These are phyloP conservation scores for Leptinotarsa lineolata DNA, from an alignment of 1,140 invertebrate genomes.

Conservation along the genomic window DNA sequence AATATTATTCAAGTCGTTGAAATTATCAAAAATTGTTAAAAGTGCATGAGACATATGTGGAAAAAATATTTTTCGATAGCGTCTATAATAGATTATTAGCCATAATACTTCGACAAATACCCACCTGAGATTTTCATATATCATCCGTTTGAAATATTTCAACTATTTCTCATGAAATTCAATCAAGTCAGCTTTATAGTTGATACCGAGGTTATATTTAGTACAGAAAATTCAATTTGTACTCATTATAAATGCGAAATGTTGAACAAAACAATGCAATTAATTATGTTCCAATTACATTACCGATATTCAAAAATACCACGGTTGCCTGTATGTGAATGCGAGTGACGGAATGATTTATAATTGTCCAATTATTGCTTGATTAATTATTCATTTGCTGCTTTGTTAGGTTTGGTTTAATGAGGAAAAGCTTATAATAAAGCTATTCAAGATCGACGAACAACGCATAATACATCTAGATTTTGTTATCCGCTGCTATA, in stretches of 20 bases:
- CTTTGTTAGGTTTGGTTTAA: neutral
- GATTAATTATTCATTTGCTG: neutral
- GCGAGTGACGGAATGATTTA: conserved; percentile 1
- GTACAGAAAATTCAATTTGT: conserved; percentile 8
- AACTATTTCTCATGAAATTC: neutral
- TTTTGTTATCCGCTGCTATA: neutral
- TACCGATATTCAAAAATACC: conserved; percentile 16
- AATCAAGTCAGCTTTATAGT: neutral
- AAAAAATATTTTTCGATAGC: too few species aligned
- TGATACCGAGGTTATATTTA: neutral
- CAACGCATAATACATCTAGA: neutral
- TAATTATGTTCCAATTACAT: conserved; percentile 24
- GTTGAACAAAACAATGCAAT: conserved; percentile 17
- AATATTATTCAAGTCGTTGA: too few species aligned
- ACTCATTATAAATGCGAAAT: conserved; percentile 17
- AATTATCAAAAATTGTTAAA: too few species aligned
- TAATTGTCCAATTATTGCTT: neutral
- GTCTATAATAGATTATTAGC: too few species aligned
- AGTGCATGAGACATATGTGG: too few species aligned
- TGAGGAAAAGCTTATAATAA: neutral
- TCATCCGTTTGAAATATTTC: neutral
- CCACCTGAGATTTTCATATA: too few species aligned
- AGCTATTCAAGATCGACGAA: neutral
- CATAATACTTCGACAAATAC: too few species aligned
- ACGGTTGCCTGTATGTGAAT: neutral